These are phyloP conservation scores for Sclerurus mexicanus DNA, from an alignment of 2,113 vertebrate genomes.

Conservation along the genomic window DNA sequence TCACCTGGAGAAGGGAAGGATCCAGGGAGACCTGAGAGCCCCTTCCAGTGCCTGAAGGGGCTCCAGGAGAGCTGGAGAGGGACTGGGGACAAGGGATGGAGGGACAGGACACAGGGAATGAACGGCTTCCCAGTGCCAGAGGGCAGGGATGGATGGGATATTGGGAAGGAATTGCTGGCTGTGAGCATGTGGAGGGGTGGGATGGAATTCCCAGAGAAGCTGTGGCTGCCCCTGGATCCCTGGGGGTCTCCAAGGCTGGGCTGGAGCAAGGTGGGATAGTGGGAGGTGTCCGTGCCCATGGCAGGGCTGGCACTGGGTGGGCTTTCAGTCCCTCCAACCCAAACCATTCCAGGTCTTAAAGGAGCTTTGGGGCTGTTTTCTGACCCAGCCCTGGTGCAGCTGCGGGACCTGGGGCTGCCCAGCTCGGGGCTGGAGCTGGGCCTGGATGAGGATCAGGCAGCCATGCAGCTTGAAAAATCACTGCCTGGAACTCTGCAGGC, in stretches of 20 bases:
- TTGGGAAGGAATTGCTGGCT: not conserved
- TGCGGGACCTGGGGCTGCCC: not conserved
- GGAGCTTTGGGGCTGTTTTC: not conserved
- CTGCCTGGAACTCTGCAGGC: accelerated
- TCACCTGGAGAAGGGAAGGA: not conserved
- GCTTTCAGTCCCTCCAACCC: not conserved
- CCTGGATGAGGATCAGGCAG: not conserved
- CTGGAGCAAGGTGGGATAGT: accelerated
- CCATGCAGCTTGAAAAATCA: not conserved
- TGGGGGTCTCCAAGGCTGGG: not conserved
- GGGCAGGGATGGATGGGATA: accelerated
- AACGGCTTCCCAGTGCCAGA: not conserved
- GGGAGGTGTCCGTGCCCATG: not conserved
- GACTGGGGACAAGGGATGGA: not conserved
- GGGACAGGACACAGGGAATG: not conserved
- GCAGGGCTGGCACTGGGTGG: too few relatives aligned
- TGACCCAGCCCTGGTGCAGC: not conserved
- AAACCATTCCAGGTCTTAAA: not conserved
- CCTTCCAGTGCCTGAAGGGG: not conserved
- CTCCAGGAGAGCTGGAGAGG: not conserved
- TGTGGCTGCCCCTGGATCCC: not conserved
- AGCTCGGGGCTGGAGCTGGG: not conserved
- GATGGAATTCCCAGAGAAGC: not conserved
- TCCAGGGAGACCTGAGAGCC: not conserved
- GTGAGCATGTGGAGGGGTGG: not conserved